phyloP scores from a whole-genome alignment of 2,113 vertebrate genomes.

The Addax nasomaculatus region DNA sequence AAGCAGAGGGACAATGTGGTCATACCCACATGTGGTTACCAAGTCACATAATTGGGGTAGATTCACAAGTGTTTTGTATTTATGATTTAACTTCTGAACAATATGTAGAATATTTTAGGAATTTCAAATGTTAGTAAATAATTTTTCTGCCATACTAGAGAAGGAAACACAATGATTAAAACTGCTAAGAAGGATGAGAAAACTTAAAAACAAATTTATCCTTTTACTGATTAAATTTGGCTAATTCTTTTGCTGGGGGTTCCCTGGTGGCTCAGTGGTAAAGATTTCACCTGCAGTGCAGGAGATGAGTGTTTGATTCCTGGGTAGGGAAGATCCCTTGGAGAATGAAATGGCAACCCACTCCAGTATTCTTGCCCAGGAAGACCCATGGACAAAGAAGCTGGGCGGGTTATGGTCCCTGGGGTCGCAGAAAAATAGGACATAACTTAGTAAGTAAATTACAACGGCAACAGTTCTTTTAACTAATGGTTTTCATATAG shows the following conservation, averaged over 20 bases:
- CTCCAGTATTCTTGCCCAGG: not conserved
- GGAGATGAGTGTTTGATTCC: not conserved
- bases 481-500: not conserved
- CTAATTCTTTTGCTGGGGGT: not conserved
- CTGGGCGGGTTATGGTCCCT: rapidly evolving
- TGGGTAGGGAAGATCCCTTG: not conserved
- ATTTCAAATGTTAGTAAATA: not conserved
- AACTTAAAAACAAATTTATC: not conserved
- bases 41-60: not conserved
- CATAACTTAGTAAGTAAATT: not conserved
- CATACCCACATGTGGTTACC: too few relatives aligned
- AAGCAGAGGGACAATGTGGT: not conserved
- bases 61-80: not conserved
- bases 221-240: not conserved
- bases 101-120: not conserved
- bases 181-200: not conserved
- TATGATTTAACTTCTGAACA: not conserved
- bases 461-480: not conserved
- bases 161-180: not conserved
- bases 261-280: not conserved
- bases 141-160: not conserved
- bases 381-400: not conserved
- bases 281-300: not conserved
- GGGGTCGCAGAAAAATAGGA: not conserved
- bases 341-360: not conserved